These are phyloP conservation scores for Myotis lucifugus DNA, from an alignment of 2,113 vertebrate species.

Conservation along the genomic window DNA sequence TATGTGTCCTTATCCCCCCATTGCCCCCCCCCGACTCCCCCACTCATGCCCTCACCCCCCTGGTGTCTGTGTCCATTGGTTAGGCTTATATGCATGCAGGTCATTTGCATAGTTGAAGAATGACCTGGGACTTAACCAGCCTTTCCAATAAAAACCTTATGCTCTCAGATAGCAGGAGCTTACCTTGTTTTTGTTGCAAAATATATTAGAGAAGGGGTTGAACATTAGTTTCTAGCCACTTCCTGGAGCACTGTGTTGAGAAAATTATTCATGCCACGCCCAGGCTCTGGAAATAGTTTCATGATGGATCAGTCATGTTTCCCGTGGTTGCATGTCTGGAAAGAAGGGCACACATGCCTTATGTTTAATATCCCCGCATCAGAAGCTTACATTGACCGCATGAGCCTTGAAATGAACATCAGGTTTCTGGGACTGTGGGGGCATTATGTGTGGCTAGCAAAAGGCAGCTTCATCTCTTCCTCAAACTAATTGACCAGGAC, in stretches of 20 bases:
- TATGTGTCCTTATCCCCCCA: too few species aligned
- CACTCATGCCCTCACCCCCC: too few species aligned
- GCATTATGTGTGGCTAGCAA: neutral
- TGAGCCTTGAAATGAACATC: neutral
- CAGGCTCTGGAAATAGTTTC: neutral
- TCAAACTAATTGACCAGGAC: neutral
- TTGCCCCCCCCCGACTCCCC: too few species aligned
- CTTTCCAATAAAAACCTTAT: neutral
- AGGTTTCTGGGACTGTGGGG: neutral
- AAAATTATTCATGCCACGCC: neutral
- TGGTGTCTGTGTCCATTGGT: too few species aligned
- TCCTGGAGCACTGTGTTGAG: neutral
- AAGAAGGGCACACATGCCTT: neutral
- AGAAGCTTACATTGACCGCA: neutral
- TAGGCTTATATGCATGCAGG: neutral
- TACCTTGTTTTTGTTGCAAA: neutral
- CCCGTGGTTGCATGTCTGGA: neutral
- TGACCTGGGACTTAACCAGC: neutral
- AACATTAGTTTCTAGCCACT: neutral
- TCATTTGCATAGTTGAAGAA: neutral
- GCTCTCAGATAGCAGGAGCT: neutral
- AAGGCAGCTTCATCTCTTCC: neutral
- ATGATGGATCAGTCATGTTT: neutral
- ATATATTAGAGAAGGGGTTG: neutral
- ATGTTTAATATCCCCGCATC: neutral